Evolutionary conservation across 2,113 vertebrate genomes (phyloP).

Genomic region (Pogona vitticeps): DNA sequence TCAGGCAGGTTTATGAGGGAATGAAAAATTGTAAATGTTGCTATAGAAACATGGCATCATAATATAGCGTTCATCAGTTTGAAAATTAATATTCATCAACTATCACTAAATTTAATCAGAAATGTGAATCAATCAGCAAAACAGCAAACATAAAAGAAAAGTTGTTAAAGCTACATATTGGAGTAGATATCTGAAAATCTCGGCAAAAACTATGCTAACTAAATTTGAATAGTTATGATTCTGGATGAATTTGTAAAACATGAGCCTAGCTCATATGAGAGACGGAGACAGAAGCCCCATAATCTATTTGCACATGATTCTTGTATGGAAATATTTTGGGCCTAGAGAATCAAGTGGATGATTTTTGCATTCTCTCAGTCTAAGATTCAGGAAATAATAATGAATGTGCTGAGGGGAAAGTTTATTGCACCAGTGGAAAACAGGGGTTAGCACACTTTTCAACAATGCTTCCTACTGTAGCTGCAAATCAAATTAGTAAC

Average conservation of each 20-base stretch:
- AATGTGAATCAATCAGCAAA: conserved; percentile 9
- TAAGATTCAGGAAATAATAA: background rate
- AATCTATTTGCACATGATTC: background rate
- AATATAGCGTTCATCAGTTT: conserved; percentile 5
- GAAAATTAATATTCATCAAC: background rate
- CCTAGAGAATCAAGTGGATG: background rate
- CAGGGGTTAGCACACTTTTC: background rate
- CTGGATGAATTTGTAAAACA: background rate
- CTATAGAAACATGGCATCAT: background rate
- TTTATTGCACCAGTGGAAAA: background rate
- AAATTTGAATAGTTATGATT: background rate
- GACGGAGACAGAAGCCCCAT: background rate
- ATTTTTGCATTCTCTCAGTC: background rate
- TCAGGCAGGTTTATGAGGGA: background rate
- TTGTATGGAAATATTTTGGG: background rate
- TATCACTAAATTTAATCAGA: background rate
- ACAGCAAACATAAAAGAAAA: background rate
- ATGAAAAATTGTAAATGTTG: background rate
- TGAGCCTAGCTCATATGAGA: no score
- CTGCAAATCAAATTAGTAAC: background rate
- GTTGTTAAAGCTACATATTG: background rate
- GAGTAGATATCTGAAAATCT: background rate
- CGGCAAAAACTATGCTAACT: background rate
- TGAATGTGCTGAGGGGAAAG: background rate
- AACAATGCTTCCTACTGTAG: background rate